phyloP scores from a whole-genome alignment of 2,113 vertebrate genomes.

The Solea senegalensis region DNA sequence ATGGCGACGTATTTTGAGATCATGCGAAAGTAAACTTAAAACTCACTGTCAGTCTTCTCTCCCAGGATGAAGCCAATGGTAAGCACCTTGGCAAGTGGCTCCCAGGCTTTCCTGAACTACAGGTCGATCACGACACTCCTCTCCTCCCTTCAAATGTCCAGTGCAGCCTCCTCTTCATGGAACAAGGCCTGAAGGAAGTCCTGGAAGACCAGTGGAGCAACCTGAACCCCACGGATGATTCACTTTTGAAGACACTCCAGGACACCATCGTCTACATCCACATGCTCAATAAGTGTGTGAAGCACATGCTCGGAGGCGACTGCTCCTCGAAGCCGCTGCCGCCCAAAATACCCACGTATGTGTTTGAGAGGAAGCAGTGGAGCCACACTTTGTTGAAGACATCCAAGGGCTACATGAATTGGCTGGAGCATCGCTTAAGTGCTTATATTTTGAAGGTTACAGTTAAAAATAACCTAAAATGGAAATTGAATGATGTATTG shows the following conservation, averaged over 20 bases:
- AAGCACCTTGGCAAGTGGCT: slow-evolving; percentile 3
- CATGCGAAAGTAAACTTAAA: too few species aligned
- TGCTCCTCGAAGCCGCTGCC: not conserved
- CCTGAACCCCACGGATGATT: not conserved
- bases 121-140: not conserved
- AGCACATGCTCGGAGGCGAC: not conserved
- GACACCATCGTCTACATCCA: not conserved
- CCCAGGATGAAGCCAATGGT: slow-evolving; percentile 56
- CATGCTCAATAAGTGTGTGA: slow-evolving; percentile 13
- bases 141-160: not conserved
- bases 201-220: slow-evolving; percentile 30
- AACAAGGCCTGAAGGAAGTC: slow-evolving; percentile 31
- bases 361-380: slow-evolving; percentile 66
- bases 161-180: slow-evolving; percentile 64
- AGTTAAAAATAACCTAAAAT: not conserved
- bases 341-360: not conserved
- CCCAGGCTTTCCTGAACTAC: slow-evolving; percentile 54
- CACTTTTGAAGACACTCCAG: not conserved
- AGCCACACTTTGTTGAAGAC: slow-evolving; percentile 50
- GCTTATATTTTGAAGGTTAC: not conserved
- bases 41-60: not conserved
- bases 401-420: slow-evolving; percentile 44
- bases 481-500: not conserved
- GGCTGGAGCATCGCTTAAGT: slow-evolving; percentile 17
- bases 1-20: too few species aligned